A percentile compares a stretch with the other conserved stretches of the same genome.
phyloP scores from a whole-genome alignment of 2,113 vertebrate genomes.

The Oncorhynchus nerka region DNA sequence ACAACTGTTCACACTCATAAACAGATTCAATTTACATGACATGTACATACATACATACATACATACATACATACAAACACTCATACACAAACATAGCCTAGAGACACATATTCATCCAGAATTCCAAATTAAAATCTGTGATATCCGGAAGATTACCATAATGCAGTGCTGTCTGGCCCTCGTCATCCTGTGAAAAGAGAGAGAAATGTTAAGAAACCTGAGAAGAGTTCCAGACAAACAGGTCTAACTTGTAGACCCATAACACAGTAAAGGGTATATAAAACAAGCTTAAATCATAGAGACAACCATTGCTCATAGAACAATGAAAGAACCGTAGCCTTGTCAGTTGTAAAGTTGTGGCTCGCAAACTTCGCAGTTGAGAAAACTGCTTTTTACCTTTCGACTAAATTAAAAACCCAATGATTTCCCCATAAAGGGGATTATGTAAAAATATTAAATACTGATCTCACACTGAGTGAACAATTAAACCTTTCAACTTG shows the following conservation, averaged over 20 bases:
- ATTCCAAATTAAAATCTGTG: background rate
- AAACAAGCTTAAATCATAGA: too few relatives aligned
- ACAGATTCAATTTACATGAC: background rate
- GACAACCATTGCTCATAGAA: too few relatives aligned
- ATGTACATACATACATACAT: too few relatives aligned
- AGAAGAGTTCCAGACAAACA: background rate
- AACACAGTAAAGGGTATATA: too few relatives aligned
- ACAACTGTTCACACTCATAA: background rate
- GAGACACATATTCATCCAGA: background rate
- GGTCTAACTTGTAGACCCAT: background rate
- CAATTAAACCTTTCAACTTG: slow-evolving; percentile 40
- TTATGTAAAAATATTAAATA: slow-evolving; percentile 60
- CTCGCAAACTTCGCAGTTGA: slow-evolving; percentile 18
- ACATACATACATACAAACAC: too few relatives aligned
- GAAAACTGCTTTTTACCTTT: too few relatives aligned
- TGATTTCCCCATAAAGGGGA: slow-evolving; percentile 10
- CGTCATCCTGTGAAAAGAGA: slow-evolving; percentile 84
- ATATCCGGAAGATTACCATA: slow-evolving; percentile 82
- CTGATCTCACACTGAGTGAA: slow-evolving; percentile 51
- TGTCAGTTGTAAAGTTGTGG: too few relatives aligned
- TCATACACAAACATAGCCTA: background rate
- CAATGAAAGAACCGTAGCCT: too few relatives aligned
- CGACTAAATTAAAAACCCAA: too few relatives aligned
- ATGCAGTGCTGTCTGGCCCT: slow-evolving; percentile 96
- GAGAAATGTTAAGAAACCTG: slow-evolving; percentile 9